Percentiles rank a stretch among this genome's conserved stretches.
These are phyloP conservation scores for Chelidonichthys spinosus DNA, from an alignment of 2,797 vertebrate species.

Conservation along the genomic window DNA sequence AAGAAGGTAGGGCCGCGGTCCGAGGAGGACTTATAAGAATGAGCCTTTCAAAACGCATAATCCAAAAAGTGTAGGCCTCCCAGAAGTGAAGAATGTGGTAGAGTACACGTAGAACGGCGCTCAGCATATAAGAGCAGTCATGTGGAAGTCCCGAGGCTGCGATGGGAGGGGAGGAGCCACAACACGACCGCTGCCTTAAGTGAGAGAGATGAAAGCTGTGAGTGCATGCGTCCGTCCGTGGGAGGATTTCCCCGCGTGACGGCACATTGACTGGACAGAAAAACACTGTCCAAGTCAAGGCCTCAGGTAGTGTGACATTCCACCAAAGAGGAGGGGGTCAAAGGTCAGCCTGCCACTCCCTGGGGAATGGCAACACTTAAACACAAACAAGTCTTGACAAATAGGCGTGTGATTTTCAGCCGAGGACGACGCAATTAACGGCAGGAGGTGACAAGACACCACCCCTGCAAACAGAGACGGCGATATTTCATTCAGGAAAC, in stretches of 20 bases:
- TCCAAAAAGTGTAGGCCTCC: conserved; percentile 15
- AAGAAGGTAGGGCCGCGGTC: conserved; percentile 3
- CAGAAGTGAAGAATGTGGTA: conserved; percentile 65
- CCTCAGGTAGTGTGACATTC: conserved; percentile 66
- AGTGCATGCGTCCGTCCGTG: background rate
- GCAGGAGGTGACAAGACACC: background rate
- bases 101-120: conserved; percentile 49
- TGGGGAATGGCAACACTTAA: conserved; percentile 27
- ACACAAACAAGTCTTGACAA: conserved; percentile 11
- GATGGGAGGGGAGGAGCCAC: conserved; percentile 47
- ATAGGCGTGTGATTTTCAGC: conserved; percentile 28
- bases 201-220: conserved; percentile 38
- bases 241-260: conserved; percentile 7
- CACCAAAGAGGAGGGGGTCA: conserved; percentile 48
- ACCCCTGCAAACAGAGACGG: background rate
- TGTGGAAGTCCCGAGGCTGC: conserved; percentile 70
- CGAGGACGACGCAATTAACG: conserved; percentile 26
- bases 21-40: conserved; percentile 3
- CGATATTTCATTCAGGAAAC: background rate
- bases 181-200: conserved; percentile 16
- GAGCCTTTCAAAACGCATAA: conserved; percentile 6
- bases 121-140: conserved; percentile 73
- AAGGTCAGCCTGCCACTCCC: conserved; percentile 42
- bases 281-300: conserved; percentile 18
- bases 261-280: conserved; percentile 33